Evolutionary conservation across 2,888 invertebrate genomes (phyloP).

Genomic region (Himalopsyche tibetana): DNA sequence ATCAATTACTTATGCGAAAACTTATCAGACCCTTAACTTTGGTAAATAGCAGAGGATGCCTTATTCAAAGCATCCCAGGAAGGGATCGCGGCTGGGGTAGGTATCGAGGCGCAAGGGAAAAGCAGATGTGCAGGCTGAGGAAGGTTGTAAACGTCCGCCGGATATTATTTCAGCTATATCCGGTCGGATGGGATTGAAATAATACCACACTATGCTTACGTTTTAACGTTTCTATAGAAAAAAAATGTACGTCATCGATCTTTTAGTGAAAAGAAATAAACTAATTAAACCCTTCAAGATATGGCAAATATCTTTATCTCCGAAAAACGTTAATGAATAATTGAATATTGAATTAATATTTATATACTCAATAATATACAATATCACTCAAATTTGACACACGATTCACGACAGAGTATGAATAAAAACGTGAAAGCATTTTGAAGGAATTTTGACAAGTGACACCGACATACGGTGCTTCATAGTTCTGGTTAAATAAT

Average conservation of each 20-base stretch:
- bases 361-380: no score
- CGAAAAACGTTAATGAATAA: no score
- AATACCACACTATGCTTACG: slow-evolving; percentile 50
- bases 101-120: slow-evolving; percentile 1
- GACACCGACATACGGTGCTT: no score
- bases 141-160: slow-evolving; percentile 50
- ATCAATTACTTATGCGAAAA: slow-evolving; percentile 34
- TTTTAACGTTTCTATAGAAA: neutral
- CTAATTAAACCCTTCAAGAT: no score
- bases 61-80: slow-evolving; percentile 32
- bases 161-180: slow-evolving; percentile 64
- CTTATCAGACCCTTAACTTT: slow-evolving; percentile 31
- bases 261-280: neutral
- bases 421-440: no score
- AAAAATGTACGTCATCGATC: neutral
- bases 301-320: no score
- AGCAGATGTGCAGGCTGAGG: slow-evolving; percentile 46
- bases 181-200: slow-evolving; percentile 63
- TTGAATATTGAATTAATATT: no score
- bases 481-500: no score
- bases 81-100: slow-evolving; percentile 33
- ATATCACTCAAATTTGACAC: no score
- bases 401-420: no score
- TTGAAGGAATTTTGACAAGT: no score
- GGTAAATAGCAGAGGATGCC: slow-evolving; percentile 15